A percentile compares a stretch with the other conserved stretches of the same genome.
These are phyloP conservation scores for Aurelia aurita complex sp. Pacific DNA, from an alignment of 30 jellyfish, hydroid and myxozoan genomes.

Conservation along the genomic window DNA sequence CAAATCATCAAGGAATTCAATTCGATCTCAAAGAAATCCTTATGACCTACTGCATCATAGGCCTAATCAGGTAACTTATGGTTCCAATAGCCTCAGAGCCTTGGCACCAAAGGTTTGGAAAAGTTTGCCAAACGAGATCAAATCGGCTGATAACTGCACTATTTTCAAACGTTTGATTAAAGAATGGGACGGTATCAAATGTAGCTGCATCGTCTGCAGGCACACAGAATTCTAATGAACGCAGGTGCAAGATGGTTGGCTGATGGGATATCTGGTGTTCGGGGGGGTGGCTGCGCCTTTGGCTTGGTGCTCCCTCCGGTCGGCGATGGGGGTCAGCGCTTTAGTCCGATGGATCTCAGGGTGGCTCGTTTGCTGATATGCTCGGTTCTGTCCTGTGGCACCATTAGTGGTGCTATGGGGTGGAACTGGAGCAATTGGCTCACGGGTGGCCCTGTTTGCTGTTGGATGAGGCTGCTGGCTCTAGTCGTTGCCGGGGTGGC, in stretches of 20 bases:
- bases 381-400: too few relatives aligned
- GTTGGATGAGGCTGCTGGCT: too few relatives aligned
- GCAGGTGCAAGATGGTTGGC: neutral
- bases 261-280: too few relatives aligned
- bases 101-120: neutral
- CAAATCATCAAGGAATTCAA: neutral
- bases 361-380: too few relatives aligned
- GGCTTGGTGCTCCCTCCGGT: too few relatives aligned
- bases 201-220: neutral
- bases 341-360: too few relatives aligned
- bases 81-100: conserved; percentile 15
- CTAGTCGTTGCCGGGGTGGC: too few relatives aligned
- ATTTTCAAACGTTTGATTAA: conserved; percentile 1
- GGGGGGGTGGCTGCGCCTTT: too few relatives aligned
- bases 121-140: neutral
- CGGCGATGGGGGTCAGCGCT: too few relatives aligned
- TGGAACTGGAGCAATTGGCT: too few relatives aligned
- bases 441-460: too few relatives aligned
- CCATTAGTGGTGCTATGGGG: too few relatives aligned
- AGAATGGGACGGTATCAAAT: conserved; percentile 9
- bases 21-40: conserved; percentile 25
- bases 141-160: conserved; percentile 10
- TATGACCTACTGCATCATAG: conserved; percentile 8
- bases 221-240: conserved; percentile 5
- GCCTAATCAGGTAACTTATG: conserved; percentile 1